Conservation (phyloP, 2,888 invertebrate genomes). For the Neoscelio sp. region DNA sequence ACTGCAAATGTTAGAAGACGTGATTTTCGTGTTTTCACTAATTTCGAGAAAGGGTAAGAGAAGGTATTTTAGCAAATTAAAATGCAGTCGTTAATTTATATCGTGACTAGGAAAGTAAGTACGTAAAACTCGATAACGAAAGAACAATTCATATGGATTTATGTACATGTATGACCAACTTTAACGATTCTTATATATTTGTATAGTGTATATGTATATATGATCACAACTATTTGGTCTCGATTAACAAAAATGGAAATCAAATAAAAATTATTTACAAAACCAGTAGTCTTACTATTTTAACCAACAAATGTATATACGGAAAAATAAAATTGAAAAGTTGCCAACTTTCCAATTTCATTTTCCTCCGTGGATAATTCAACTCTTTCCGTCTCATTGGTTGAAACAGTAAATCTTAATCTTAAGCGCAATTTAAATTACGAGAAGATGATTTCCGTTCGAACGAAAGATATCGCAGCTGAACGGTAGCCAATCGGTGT, state of each 20-base stretch:
- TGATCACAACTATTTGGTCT: constrained; percentile 3
- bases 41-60: constrained; percentile 6
- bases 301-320: constrained; percentile 41
- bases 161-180: constrained; percentile 56
- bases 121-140: constrained; percentile 23
- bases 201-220: constrained; percentile 24
- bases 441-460: constrained; percentile 10
- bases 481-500: constrained; percentile 2
- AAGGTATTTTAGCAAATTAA: constrained; percentile 34
- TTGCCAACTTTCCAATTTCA: too few species aligned
- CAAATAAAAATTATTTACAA: constrained; percentile 49
- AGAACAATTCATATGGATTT: constrained; percentile 42
- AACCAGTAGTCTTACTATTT: constrained; percentile 32
- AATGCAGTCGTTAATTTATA: constrained; percentile 38
- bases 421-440: constrained; percentile 5
- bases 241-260: constrained; percentile 12
- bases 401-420: constrained; percentile 9
- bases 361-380: background rate
- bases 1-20: constrained; percentile 62
- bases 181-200: constrained; percentile 31
- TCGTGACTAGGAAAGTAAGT: constrained; percentile 29
- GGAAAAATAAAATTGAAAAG: too few species aligned
- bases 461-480: background rate
- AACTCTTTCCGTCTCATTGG: constrained; percentile 24
- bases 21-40: constrained; percentile 47